Conservation (phyloP, 2,888 invertebrate genomes). For the Calliscelio sp. region DNA sequence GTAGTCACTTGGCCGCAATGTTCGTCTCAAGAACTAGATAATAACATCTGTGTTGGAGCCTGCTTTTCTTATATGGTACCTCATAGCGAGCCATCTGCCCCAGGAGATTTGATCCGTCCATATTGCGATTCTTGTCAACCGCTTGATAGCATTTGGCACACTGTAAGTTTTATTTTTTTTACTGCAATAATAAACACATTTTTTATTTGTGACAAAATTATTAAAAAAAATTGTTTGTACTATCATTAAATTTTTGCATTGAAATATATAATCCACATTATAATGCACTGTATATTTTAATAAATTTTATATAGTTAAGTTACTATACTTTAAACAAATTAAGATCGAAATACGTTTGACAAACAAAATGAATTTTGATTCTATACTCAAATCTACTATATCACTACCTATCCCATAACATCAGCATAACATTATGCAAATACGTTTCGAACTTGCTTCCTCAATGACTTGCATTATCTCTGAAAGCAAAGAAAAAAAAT, state of each 20-base stretch:
- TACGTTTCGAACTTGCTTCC: constrained; percentile 21
- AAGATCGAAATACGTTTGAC: background rate
- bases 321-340: background rate
- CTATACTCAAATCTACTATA: background rate
- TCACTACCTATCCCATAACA: constrained; percentile 20
- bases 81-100: constrained; percentile 89
- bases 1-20: constrained; percentile 89
- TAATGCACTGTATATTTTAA: too few relatives aligned
- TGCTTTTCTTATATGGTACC: constrained; percentile 91
- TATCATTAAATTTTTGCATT: too few relatives aligned
- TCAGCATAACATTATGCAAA: constrained; percentile 47
- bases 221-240: background rate
- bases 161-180: constrained; percentile 86
- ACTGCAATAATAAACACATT: too few relatives aligned
- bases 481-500: background rate
- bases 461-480: constrained; percentile 28
- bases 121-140: constrained; percentile 91
- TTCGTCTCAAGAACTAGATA: constrained; percentile 89
- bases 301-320: too few relatives aligned
- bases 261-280: too few relatives aligned
- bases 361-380: background rate
- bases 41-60: constrained; percentile 90
- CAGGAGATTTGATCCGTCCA: constrained; percentile 88
- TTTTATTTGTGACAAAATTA: background rate
- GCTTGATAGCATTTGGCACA: constrained; percentile 88